Conservation (phyloP, 2,113 vertebrate species). For the Dasypus novemcinctus region DNA sequence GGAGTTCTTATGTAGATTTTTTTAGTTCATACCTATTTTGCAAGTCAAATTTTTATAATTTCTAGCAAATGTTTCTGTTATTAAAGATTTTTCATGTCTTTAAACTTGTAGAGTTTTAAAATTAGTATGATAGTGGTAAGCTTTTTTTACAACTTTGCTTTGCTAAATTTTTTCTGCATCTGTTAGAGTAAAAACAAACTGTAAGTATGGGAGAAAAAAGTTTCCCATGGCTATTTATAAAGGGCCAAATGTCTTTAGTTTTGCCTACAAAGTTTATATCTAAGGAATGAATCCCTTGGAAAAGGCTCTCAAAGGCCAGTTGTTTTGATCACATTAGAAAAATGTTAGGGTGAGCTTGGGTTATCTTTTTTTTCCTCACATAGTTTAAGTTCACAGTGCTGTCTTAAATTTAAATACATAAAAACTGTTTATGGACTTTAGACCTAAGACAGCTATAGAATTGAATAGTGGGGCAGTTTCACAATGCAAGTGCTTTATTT, state of each 20-base stretch:
- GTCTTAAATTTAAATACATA: conserved; percentile 30
- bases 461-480: conserved; percentile 23
- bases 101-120: conserved; percentile 14
- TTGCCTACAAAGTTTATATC: conserved; percentile 45
- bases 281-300: conserved; percentile 58
- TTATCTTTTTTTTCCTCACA: background rate
- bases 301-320: background rate
- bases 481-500: conserved; percentile 22
- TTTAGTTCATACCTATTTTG: background rate
- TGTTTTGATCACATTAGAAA: conserved; percentile 23
- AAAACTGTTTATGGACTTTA: conserved; percentile 16
- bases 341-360: conserved; percentile 34
- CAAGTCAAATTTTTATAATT: conserved; percentile 44
- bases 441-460: background rate
- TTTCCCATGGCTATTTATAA: conserved; percentile 58
- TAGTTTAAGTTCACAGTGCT: conserved; percentile 39
- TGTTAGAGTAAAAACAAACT: conserved; percentile 62
- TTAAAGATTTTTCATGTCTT: conserved; percentile 37
- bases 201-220: conserved; percentile 75
- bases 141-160: conserved; percentile 29
- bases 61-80: background rate
- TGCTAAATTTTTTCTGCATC: conserved; percentile 50
- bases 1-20: background rate
- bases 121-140: conserved; percentile 35
- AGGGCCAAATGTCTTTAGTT: conserved; percentile 61